Evolutionary conservation across 1,140 invertebrate genomes (phyloP), one percentile per base, ranked within the genome.

Genomic region (Thalassaphorura encarpata): DNA sequence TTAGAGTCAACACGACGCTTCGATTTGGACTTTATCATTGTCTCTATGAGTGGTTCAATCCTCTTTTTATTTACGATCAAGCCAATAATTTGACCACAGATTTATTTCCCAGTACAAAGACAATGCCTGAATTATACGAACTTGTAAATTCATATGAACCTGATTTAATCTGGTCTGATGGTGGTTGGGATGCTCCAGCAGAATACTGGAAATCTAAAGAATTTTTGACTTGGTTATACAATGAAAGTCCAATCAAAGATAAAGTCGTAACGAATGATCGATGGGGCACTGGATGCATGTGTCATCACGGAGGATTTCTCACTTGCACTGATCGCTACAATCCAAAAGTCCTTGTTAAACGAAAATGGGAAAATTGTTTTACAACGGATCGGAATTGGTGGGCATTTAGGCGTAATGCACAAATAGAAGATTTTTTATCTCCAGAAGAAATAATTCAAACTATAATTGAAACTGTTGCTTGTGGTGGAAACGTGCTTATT

Each of bases 111-210:
- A 40, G 40, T 11, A 29, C 36, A 3, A 69, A 68, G 55, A 59
- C 66, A 16, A 57, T 68, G 53, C 67, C 67, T 6, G 67, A 68
- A 54, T 54, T 68, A 11, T 62, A 64, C n/a, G 67, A 68, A 56
- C 24, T 68, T 21, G 67, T 68, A 43, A n/a, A n/a, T n/a, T n/a
- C n/a, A n/a, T n/a, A 97, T 69, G 70, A 85, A 58, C 93, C 93
- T 0, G 87, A 92, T 50, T 72, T 97, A 0, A 71, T 97, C 21
- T 97, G 94, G 93, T 89, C 90, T 0, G 92, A 97, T 72, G 92
- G 92, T 0, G 87, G 90, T n/a, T n/a, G 86, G 85, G 87, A 89
- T 67, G 58, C 68, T 21, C 40, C 55, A 0, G 69, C 69, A n/a
- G 41, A 3, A 23, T 52, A 52, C 28, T 52, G 50, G 50, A 11